Evolutionary conservation across 2,113 vertebrate genomes (phyloP).

Genomic region (Zeus faber): DNA sequence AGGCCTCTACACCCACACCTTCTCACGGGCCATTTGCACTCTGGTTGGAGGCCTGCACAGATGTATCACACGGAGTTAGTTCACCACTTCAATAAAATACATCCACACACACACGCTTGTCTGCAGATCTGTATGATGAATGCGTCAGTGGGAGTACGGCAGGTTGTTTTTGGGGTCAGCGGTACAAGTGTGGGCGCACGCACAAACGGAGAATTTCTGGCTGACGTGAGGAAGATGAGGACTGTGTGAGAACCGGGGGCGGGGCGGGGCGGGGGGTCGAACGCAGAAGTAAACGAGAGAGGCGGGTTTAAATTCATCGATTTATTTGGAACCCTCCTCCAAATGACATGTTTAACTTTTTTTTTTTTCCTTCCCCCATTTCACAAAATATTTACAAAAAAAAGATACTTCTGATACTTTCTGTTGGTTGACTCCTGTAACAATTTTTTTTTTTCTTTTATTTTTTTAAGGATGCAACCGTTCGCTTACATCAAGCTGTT

Average conservation of each 20-base stretch:
- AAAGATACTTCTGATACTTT: slow-evolving; percentile 70
- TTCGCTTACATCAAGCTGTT: slow-evolving; percentile 55
- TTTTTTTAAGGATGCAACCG: slow-evolving; percentile 51
- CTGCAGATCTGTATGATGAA: too few relatives aligned
- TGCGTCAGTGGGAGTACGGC: too few relatives aligned
- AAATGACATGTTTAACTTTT: slow-evolving; percentile 68
- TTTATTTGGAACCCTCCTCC: slow-evolving; percentile 79
- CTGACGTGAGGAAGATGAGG: too few relatives aligned
- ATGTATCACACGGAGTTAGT: too few relatives aligned
- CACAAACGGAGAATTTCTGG: too few relatives aligned
- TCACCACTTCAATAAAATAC: too few relatives aligned
- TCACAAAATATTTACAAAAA: slow-evolving; percentile 85
- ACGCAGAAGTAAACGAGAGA: slow-evolving; percentile 38
- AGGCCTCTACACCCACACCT: neutral
- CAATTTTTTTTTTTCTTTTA: slow-evolving; percentile 25
- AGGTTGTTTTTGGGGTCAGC: too few relatives aligned
- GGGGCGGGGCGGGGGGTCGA: neutral
- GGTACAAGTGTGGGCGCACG: too few relatives aligned
- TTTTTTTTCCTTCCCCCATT: slow-evolving; percentile 69
- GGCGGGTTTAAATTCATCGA: slow-evolving; percentile 62
- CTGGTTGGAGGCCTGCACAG: too few relatives aligned
- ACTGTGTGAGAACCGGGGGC: too few relatives aligned
- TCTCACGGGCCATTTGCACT: neutral
- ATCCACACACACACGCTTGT: too few relatives aligned
- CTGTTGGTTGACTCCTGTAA: slow-evolving; percentile 20